These are phyloP conservation scores for Indicator indicator DNA, from an alignment of 2,113 vertebrate genomes.

Conservation along the genomic window DNA sequence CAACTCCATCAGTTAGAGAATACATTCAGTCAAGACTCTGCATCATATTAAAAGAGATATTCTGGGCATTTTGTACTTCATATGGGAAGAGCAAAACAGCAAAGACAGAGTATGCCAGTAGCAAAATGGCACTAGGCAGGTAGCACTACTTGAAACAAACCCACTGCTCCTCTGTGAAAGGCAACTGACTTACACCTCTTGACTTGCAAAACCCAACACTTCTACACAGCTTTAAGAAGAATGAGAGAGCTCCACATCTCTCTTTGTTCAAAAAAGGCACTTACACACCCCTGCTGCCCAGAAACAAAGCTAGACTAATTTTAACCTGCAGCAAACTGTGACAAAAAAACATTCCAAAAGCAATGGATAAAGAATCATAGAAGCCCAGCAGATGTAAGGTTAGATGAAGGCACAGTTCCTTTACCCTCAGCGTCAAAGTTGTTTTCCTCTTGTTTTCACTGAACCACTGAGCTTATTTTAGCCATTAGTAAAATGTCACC, in stretches of 20 bases:
- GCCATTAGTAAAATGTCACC: slow-evolving; percentile 23
- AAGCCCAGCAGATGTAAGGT: background rate
- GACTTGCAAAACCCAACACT: background rate
- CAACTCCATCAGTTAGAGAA: background rate
- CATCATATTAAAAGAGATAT: background rate
- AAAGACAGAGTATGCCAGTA: background rate
- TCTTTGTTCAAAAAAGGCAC: background rate
- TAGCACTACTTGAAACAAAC: background rate
- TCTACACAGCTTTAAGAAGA: background rate
- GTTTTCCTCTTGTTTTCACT: background rate
- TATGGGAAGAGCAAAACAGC: background rate
- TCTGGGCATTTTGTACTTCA: background rate
- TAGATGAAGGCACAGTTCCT: background rate
- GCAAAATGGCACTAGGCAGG: background rate
- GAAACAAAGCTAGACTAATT: background rate
- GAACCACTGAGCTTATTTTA: background rate
- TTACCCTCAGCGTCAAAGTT: background rate
- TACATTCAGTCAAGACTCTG: background rate
- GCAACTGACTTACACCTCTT: background rate
- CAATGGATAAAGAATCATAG: background rate
- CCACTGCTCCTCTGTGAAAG: background rate
- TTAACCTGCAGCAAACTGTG: slow-evolving; percentile 10
- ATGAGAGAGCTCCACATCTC: background rate
- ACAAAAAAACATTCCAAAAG: background rate
- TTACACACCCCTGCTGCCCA: background rate